Evolutionary conservation across 2,888 invertebrate genomes (phyloP).

Genomic region (Drosophila quasianomalipes): DNA sequence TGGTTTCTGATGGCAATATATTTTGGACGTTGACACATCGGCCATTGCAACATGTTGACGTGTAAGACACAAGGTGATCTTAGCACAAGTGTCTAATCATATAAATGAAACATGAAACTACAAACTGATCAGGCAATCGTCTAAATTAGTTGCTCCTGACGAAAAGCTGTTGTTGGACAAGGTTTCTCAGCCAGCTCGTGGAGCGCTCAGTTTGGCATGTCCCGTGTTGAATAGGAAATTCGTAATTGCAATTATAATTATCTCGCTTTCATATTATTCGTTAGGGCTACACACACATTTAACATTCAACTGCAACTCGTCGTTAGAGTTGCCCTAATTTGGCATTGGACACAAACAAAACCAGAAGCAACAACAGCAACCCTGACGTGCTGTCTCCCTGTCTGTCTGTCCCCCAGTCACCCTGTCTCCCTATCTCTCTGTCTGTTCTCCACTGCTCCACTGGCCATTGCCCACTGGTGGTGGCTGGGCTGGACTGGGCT

Average conservation of each 20-base stretch:
- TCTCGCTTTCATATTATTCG: conserved; percentile 36
- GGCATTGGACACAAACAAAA: conserved; percentile 3
- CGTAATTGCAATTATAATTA: conserved; percentile 38
- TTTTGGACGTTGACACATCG: conserved; percentile 14
- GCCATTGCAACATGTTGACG: not conserved
- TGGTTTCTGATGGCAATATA: not conserved
- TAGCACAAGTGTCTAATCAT: not conserved
- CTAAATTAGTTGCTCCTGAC: not conserved
- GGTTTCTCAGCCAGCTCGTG: not conserved
- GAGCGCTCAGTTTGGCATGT: conserved; percentile 15
- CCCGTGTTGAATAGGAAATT: conserved; percentile 12
- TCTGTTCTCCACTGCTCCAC: not conserved
- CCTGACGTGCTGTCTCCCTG: not conserved
- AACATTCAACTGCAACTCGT: not conserved
- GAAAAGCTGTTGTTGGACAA: not conserved
- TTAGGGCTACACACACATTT: conserved; percentile 15
- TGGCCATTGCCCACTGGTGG: not conserved
- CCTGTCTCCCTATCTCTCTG: not conserved
- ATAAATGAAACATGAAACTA: not conserved
- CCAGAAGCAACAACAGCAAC: not conserved
- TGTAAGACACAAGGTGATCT: not conserved
- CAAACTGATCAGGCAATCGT: not conserved
- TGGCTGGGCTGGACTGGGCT: not conserved
- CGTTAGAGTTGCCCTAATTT: conserved; percentile 11
- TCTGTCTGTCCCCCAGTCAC: not conserved